Percentiles rank a stretch among this genome's conserved stretches.
Evolutionary conservation across 2,113 vertebrate genomes (phyloP).

Genomic region (Okapia johnstoni): DNA sequence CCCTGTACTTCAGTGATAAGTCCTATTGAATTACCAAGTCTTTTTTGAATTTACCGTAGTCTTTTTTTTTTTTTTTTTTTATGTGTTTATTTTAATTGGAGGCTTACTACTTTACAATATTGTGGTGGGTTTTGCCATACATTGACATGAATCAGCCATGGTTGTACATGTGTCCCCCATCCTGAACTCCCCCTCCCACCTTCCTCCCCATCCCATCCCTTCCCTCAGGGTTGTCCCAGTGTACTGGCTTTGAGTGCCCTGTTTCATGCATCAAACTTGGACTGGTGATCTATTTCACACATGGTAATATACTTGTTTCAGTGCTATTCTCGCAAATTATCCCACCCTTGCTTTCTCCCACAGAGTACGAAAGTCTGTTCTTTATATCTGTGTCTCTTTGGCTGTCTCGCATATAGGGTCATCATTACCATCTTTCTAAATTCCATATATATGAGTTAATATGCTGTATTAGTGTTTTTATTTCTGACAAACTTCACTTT

Average conservation of each 20-base stretch:
- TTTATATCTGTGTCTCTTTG: background rate
- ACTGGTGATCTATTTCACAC: background rate
- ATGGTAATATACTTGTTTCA: background rate
- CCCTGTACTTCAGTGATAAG: background rate
- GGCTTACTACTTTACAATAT: background rate
- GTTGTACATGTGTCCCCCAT: background rate
- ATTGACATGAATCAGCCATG: background rate
- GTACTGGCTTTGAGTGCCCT: background rate
- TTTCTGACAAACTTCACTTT: background rate
- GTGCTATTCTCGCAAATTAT: background rate
- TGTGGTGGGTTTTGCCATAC: background rate
- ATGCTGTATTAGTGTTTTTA: background rate
- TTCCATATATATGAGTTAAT: background rate
- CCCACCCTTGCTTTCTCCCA: background rate
- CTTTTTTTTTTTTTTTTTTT: background rate
- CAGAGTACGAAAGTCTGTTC: background rate
- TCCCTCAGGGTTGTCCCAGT: background rate
- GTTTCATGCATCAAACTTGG: background rate
- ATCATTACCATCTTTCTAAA: background rate
- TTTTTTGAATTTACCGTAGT: background rate
- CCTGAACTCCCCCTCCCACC: background rate
- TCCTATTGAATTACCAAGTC: background rate
- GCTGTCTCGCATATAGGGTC: background rate
- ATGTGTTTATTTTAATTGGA: background rate
- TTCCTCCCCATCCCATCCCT: background rate